Conservation (phyloP, 92 coral and sea anemone species). For the Palythoa caribaeorum region DNA sequence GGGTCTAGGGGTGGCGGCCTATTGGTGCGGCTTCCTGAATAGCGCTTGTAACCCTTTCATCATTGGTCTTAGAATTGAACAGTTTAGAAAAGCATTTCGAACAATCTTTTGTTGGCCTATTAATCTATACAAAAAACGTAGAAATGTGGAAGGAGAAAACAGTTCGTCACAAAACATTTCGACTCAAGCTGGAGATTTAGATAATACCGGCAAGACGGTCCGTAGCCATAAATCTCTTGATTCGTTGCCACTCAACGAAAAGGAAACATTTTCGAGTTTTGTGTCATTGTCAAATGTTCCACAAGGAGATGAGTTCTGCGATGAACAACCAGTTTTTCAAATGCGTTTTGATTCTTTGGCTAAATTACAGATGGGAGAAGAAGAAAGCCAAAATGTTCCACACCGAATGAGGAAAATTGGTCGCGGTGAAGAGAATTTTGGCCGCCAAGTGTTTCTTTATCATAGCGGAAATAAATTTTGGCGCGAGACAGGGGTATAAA, state of each 20-base stretch:
- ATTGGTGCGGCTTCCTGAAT: conserved; percentile 60
- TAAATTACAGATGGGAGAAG: background rate
- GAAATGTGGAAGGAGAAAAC: background rate
- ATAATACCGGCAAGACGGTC: background rate
- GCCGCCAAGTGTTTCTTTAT: conserved; percentile 14
- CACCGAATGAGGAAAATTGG: conserved; percentile 29
- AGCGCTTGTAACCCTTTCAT: conserved; percentile 86
- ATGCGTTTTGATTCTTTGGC: background rate
- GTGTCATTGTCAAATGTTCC: background rate
- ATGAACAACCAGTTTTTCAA: background rate
- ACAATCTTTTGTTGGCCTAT: conserved; percentile 62
- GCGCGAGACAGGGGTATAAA: conserved; percentile 30
- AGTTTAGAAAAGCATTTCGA: conserved; percentile 65
- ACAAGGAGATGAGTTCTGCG: background rate
- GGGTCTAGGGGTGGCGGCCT: too few species aligned
- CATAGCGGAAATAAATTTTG: conserved; percentile 23
- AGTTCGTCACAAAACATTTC: background rate
- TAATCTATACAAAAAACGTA: background rate
- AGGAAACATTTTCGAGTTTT: conserved; percentile 8
- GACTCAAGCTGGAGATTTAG: background rate
- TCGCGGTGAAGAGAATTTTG: conserved; percentile 4
- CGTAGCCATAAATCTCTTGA: background rate
- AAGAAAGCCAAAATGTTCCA: background rate
- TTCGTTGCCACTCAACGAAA: conserved; percentile 12
- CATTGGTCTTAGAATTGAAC: conserved; percentile 80